phyloP scores from a whole-genome alignment of 2,113 vertebrate species.

The Thomomys bottae region DNA sequence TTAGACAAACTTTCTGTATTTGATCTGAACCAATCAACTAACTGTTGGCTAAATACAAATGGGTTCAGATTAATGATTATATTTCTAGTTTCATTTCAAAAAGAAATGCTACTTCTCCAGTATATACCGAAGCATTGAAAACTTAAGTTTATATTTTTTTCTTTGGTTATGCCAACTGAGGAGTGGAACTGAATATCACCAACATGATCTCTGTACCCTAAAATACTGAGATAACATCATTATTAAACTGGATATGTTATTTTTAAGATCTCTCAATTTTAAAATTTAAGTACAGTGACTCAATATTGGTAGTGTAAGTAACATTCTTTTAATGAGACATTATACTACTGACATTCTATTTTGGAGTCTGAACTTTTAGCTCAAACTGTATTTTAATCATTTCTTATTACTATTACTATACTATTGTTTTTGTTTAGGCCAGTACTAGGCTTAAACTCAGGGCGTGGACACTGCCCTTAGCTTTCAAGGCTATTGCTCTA shows the following conservation, averaged over 20 bases:
- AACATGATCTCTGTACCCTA: constrained; percentile 15
- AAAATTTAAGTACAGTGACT: constrained; percentile 8
- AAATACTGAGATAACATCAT: constrained; percentile 32
- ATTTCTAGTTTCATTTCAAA: constrained; percentile 12
- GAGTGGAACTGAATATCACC: neutral
- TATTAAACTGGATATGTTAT: constrained; percentile 2
- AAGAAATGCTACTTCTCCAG: neutral
- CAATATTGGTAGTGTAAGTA: neutral
- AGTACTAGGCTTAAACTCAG: no score
- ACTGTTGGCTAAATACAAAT: neutral
- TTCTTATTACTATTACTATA: neutral
- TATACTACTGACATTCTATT: neutral
- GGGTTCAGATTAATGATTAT: neutral
- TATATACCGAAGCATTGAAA: constrained; percentile 26
- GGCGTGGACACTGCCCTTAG: no score
- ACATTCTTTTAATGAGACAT: neutral
- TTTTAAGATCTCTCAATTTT: neutral
- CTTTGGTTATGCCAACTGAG: neutral
- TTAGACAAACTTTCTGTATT: constrained; percentile 30
- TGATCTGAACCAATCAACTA: constrained; percentile 1
- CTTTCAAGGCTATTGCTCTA: no score
- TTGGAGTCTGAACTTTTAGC: constrained; percentile 23
- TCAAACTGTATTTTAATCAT: neutral
- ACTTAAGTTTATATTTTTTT: constrained; percentile 29
- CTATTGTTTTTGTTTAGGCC: no score